Percentiles rank a stretch among this genome's conserved stretches.
phyloP scores from a whole-genome alignment of 2,797 vertebrate species.

The Amniataba percoides region DNA sequence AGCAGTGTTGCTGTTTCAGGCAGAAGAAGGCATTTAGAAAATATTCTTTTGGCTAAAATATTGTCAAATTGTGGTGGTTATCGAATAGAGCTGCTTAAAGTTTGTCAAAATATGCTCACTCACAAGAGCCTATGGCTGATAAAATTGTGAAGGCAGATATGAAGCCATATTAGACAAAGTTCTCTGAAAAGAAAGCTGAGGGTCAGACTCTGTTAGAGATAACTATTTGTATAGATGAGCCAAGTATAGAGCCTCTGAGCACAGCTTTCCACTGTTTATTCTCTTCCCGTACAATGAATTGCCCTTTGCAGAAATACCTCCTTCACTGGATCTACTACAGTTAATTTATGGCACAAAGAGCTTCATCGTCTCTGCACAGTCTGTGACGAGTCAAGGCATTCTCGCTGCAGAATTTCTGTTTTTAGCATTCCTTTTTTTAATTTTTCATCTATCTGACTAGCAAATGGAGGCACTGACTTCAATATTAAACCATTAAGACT shows the following conservation, averaged over 20 bases:
- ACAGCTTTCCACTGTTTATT: conserved; percentile 25
- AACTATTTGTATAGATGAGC: not conserved
- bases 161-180: not conserved
- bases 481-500: conserved; percentile 4
- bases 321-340: not conserved
- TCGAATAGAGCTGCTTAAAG: not conserved
- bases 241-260: conserved; percentile 8
- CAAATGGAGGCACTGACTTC: not conserved
- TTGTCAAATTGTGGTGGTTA: not conserved
- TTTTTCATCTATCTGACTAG: conserved; percentile 20
- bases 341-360: conserved; percentile 14
- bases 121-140: not conserved
- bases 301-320: conserved; percentile 23
- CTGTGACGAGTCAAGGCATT: not conserved
- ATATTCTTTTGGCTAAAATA: not conserved
- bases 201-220: not conserved
- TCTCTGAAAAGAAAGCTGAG: not conserved
- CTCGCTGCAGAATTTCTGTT: conserved; percentile 12
- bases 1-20: not conserved
- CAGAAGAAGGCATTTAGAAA: not conserved
- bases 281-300: conserved; percentile 12
- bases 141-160: not conserved
- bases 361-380: conserved; percentile 16
- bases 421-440: not conserved
- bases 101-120: conserved; percentile 1